Evolutionary conservation across 2,113 vertebrate genomes (phyloP).

Genomic region (Coptodon rendalli): DNA sequence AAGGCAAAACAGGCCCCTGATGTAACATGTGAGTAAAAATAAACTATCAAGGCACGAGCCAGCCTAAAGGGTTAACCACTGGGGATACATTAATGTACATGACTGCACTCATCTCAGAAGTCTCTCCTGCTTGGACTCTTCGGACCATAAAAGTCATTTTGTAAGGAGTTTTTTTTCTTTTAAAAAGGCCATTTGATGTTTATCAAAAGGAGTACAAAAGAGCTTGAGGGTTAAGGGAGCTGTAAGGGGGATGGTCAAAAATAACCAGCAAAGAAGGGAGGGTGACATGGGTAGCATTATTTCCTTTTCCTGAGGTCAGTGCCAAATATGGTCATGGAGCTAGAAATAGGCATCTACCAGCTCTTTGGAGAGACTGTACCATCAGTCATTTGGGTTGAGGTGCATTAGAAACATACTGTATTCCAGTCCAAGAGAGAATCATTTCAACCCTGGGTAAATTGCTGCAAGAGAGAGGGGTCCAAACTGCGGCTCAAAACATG

Average conservation of each 20-base stretch:
- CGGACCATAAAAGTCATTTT: slow-evolving; percentile 23
- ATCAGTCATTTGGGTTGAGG: slow-evolving; percentile 15
- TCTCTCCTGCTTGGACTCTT: neutral
- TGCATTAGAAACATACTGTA: slow-evolving; percentile 25
- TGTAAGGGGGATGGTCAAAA: slow-evolving; percentile 25
- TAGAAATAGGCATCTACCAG: slow-evolving; percentile 53
- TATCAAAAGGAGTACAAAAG: slow-evolving; percentile 39
- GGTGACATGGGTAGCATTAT: slow-evolving; percentile 28
- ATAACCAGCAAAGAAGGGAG: slow-evolving; percentile 41
- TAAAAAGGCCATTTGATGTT: slow-evolving; percentile 39
- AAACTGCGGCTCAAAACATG: slow-evolving; percentile 34
- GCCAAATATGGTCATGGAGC: slow-evolving; percentile 54
- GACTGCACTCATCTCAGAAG: neutral
- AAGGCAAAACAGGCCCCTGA: slow-evolving; percentile 25
- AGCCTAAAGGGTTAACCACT: neutral
- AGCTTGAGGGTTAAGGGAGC: slow-evolving; percentile 28
- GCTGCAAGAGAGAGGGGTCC: slow-evolving; percentile 22
- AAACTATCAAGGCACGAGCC: slow-evolving; percentile 20
- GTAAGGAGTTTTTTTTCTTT: neutral
- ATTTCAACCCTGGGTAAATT: slow-evolving; percentile 39
- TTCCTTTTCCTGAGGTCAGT: slow-evolving; percentile 52
- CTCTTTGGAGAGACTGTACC: slow-evolving; percentile 23
- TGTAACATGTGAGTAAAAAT: slow-evolving; percentile 32
- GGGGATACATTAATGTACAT: neutral
- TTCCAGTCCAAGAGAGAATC: slow-evolving; percentile 19